phyloP scores from a whole-genome alignment of 1,140 invertebrate genomes.

The Xylocopa sonorina region DNA sequence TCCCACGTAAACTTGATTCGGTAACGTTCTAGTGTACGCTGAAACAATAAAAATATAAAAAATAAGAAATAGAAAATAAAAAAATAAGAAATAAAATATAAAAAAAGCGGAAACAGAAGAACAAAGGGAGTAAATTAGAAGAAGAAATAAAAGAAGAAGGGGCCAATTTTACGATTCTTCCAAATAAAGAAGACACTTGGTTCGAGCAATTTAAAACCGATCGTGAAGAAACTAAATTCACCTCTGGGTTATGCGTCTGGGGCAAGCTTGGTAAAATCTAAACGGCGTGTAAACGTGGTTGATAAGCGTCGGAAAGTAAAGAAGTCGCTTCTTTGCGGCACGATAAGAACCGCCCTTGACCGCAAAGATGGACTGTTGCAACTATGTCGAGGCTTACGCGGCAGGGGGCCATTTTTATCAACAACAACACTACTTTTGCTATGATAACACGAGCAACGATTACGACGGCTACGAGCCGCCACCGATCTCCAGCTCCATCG shows the following conservation, averaged over 20 bases:
- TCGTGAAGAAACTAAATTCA: neutral
- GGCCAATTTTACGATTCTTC: constrained; percentile 30
- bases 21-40: neutral
- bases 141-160: neutral
- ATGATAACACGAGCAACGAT: constrained; percentile 73
- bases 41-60: neutral
- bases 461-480: constrained; percentile 71
- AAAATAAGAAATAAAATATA: neutral
- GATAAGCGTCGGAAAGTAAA: constrained; percentile 6
- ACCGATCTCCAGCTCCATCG: constrained; percentile 73
- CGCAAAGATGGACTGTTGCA: constrained; percentile 82
- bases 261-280: neutral
- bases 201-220: neutral
- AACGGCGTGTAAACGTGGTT: constrained; percentile 10
- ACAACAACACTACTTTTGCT: constrained; percentile 76
- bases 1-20: constrained; percentile 21
- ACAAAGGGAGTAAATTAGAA: too few relatives aligned
- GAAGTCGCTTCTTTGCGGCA: constrained; percentile 13
- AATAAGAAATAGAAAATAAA: neutral
- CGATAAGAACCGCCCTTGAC: constrained; percentile 31
- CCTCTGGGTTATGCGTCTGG: neutral
- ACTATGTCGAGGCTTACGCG: constrained; percentile 81
- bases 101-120: neutral
- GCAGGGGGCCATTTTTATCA: constrained; percentile 79
- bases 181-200: neutral